Conservation (phyloP, 2,888 invertebrate genomes). For the Lagria hirta region DNA sequence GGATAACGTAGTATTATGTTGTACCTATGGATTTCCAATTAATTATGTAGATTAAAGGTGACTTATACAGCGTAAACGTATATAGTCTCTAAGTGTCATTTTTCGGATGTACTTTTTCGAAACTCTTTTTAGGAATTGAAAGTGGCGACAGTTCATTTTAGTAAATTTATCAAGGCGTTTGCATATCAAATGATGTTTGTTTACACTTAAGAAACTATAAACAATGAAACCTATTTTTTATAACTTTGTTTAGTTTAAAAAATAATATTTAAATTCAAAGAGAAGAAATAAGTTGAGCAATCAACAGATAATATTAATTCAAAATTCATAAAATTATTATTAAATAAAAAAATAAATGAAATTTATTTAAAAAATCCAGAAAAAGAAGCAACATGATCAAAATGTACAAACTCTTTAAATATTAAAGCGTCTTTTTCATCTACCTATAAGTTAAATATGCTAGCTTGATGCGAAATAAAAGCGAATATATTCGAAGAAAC, state of each 20-base stretch:
- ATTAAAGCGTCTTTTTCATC: no score
- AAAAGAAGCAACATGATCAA: no score
- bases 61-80: conserved; percentile 29
- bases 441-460: no score
- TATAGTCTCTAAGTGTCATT: conserved; percentile 12
- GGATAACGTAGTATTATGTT: conserved; percentile 45
- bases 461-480: no score
- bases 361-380: no score
- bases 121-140: conserved; percentile 39
- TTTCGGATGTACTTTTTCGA: conserved; percentile 17
- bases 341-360: no score
- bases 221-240: conserved; percentile 39
- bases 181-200: conserved; percentile 45
- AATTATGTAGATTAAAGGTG: conserved; percentile 27
- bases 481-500: no score
- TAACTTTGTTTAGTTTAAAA: conserved; percentile 39
- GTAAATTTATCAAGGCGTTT: conserved; percentile 45
- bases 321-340: no score
- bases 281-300: no score
- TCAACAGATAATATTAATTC: no score
- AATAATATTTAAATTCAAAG: no score
- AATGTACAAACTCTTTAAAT: no score
- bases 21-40: conserved; percentile 33
- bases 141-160: conserved; percentile 34
- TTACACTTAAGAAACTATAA: conserved; percentile 29